Evolutionary conservation across 2,888 invertebrate species (phyloP).

Genomic region (Aleiodes testaceus): DNA sequence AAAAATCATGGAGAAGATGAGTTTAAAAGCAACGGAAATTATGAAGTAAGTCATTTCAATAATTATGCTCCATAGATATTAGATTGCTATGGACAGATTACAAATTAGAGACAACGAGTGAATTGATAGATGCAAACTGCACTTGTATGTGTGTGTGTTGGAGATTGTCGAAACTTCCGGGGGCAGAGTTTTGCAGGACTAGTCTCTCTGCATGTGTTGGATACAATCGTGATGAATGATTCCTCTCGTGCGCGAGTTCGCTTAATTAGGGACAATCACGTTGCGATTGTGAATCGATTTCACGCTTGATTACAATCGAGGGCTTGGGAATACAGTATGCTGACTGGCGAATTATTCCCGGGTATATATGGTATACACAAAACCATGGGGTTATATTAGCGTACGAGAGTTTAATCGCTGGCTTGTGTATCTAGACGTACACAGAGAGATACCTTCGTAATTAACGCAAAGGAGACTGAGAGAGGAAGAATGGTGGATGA

Average conservation of each 20-base stretch:
- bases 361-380: constrained; percentile 26
- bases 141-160: not conserved
- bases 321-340: constrained; percentile 42
- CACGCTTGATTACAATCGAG: constrained; percentile 55
- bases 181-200: constrained; percentile 4
- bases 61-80: not conserved
- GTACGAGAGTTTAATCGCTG: constrained; percentile 38
- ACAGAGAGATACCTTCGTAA: constrained; percentile 18
- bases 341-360: constrained; percentile 48
- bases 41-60: constrained; percentile 25
- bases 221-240: constrained; percentile 63
- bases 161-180: constrained; percentile 39
- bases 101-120: constrained; percentile 1
- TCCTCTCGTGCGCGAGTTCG: constrained; percentile 55
- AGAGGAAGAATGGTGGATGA: constrained; percentile 7
- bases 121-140: not conserved
- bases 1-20: not conserved
- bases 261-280: constrained; percentile 69
- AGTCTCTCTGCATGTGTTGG: not conserved
- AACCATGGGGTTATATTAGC: constrained; percentile 20
- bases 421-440: constrained; percentile 15
- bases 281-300: constrained; percentile 63
- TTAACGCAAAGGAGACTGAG: constrained; percentile 39
- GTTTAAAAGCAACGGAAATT: constrained; percentile 11
- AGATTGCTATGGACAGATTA: constrained; percentile 6